Base-by-base conservation (phyloP, 2,797 vertebrate genomes). In the Halcyon smyrnensis region DNA sequence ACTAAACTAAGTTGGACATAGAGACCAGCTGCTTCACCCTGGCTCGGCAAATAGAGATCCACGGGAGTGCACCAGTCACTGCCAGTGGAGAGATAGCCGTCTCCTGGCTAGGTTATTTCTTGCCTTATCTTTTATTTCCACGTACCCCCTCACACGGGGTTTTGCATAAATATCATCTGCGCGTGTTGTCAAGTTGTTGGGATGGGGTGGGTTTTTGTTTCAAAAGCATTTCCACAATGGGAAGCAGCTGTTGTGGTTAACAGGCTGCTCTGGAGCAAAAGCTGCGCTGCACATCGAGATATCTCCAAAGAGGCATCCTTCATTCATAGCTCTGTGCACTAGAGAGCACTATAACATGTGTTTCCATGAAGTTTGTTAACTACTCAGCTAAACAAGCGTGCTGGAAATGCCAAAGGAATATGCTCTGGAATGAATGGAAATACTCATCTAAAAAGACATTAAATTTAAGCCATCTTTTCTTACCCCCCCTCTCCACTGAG, bases 1-100 rank as follows among this genome's bases (percentile, higher is more conserved):
- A 92, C 24, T 18, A 59, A 93, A 69, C 50, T 7, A 69, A 75
- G 65, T 60, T 2, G 28, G 68, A 78, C 84, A 64, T 15, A 78
- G 84, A 89, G 93, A 96, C 62, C 98, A 98, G 97, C 97, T 98
- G 98, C 74, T 86, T 74, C 8, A 0, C 51, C 71, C 57, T 32
- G 1, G 85, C 95, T 96, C 46, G 25, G 96, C 96, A 97, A 98
- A 97, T 93, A 98, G 70, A 86, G 59, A 45, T 48, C 48, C 5
- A 12, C 46, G 4, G 64, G 78, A 95, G 87, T 64, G 53, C 80
- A 5, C 62, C 3, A 12, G 70, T 74, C 6, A 4, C 87, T 87
- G 82, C 74, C 18, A 25, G 79, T 27, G 6, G 71, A 48, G 84
- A 92, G 88, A 93, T 93, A 96, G 9, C 74, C 25, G 56, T 54